phyloP scores from a whole-genome alignment of 2,113 vertebrate genomes.

The Sinocyclocheilus rhinocerous region DNA sequence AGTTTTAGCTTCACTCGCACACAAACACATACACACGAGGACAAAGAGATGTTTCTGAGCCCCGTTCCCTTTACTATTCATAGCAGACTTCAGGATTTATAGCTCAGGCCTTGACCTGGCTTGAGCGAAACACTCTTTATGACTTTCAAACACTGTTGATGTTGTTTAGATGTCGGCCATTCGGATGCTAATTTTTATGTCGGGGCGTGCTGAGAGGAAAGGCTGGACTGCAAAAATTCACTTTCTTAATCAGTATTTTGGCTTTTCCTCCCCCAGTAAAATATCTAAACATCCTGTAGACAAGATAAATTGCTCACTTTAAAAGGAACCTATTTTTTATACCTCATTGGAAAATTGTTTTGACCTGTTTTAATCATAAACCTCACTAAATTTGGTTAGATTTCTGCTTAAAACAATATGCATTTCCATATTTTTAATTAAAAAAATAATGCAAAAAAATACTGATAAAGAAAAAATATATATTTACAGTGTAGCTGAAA shows the following conservation, averaged over 20 bases:
- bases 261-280: too few relatives aligned
- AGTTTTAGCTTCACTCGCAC: conserved; percentile 56
- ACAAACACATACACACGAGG: conserved; percentile 32
- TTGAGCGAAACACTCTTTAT: conserved; percentile 50
- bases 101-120: conserved; percentile 52
- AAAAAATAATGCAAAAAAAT: too few relatives aligned
- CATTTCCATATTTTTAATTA: neutral
- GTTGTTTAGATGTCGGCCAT: conserved; percentile 50
- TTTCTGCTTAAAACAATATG: neutral
- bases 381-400: neutral
- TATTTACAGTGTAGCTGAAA: too few relatives aligned
- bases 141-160: conserved; percentile 51
- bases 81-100: conserved; percentile 43
- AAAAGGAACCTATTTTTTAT: neutral
- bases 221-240: too few relatives aligned
- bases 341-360: too few relatives aligned
- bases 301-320: neutral
- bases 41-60: conserved; percentile 61
- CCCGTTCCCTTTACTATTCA: conserved; percentile 53
- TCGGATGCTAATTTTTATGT: conserved; percentile 24
- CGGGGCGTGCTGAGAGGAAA: conserved; percentile 4
- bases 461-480: too few relatives aligned
- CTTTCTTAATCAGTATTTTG: too few relatives aligned
- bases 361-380: neutral
- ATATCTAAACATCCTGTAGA: neutral